Conservation (phyloP, 2,113 vertebrate species). For the Larimichthys crocea region DNA sequence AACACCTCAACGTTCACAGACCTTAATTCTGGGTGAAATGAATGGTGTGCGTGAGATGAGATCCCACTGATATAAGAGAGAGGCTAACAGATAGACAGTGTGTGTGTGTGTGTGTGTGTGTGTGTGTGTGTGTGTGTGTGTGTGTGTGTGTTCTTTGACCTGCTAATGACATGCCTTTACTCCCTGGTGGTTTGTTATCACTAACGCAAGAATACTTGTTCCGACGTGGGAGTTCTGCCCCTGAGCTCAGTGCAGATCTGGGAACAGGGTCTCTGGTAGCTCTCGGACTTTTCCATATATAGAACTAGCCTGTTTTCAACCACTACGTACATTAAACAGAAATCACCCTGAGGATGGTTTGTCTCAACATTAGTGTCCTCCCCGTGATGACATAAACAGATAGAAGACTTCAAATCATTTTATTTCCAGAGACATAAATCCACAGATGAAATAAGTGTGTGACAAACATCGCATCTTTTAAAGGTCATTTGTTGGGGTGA, state of each 20-base stretch:
- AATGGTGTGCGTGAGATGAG: slow-evolving; percentile 14
- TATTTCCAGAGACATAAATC: slow-evolving; percentile 13
- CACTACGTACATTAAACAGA: slow-evolving; percentile 37
- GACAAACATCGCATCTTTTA: slow-evolving; percentile 4
- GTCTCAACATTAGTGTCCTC: slow-evolving; percentile 26
- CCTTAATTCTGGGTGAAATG: slow-evolving; percentile 9
- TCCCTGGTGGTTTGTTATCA: slow-evolving; percentile 43
- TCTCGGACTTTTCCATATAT: slow-evolving; percentile 56
- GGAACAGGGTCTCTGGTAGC: slow-evolving; percentile 27
- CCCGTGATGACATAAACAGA: slow-evolving; percentile 3
- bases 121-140: slow-evolving; percentile 18
- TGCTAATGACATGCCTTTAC: slow-evolving; percentile 19
- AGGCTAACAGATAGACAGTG: not conserved
- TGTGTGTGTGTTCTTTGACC: slow-evolving; percentile 22
- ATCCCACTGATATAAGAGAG: not conserved
- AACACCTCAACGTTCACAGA: slow-evolving; percentile 11
- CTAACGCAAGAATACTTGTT: not conserved
- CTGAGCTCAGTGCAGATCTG: slow-evolving; percentile 34
- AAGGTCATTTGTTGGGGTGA: not conserved
- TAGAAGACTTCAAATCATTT: slow-evolving; percentile 18
- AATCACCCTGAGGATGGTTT: slow-evolving; percentile 24
- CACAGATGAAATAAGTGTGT: not conserved
- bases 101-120: slow-evolving; percentile 11
- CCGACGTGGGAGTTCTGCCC: slow-evolving; percentile 22
- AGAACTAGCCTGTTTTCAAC: slow-evolving; percentile 43